A percentile compares a stretch with the other conserved stretches of the same genome.
These are phyloP conservation scores for Sarcophaga subvicina DNA, from an alignment of 2,888 invertebrate species.

Conservation along the genomic window DNA sequence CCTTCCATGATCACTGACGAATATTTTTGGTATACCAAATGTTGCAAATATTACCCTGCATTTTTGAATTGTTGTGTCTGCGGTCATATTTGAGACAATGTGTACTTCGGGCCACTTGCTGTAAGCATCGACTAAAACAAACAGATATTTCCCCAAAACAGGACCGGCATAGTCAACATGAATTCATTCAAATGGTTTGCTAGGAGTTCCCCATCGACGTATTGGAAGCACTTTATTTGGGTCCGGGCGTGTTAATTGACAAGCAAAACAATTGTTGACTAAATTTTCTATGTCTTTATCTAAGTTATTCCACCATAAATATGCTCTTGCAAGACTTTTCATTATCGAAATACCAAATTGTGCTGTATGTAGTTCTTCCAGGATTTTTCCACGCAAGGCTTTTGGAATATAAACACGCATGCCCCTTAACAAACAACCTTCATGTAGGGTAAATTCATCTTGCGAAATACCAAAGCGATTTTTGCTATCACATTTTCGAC, in stretches of 20 bases:
- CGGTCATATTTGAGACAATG: conserved; percentile 61
- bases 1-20: conserved; percentile 63
- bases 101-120: conserved; percentile 71
- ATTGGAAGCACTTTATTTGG: conserved; percentile 1
- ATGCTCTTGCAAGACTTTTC: conserved; percentile 30
- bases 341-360: conserved; percentile 33
- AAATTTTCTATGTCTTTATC: conserved; percentile 43
- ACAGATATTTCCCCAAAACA: conserved; percentile 2
- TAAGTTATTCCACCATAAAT: conserved; percentile 35
- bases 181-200: conserved; percentile 25
- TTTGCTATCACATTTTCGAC: conserved; percentile 3
- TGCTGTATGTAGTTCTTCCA: conserved; percentile 25
- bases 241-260: conserved; percentile 5
- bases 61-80: conserved; percentile 50
- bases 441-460: conserved; percentile 36
- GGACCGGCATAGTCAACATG: conserved; percentile 34
- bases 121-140: conserved; percentile 27
- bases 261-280: conserved; percentile 35
- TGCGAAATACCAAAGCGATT: conserved; percentile 14
- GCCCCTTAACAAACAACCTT: conserved; percentile 25
- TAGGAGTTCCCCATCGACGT: conserved; percentile 38
- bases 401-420: conserved; percentile 31
- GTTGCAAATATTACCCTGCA: conserved; percentile 61
- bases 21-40: conserved; percentile 37
- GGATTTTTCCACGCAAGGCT: not conserved